These are phyloP conservation scores for Chrysaora quinquecirrha DNA, from an alignment of 30 jellyfish, hydroid and myxozoan species.

Conservation along the genomic window DNA sequence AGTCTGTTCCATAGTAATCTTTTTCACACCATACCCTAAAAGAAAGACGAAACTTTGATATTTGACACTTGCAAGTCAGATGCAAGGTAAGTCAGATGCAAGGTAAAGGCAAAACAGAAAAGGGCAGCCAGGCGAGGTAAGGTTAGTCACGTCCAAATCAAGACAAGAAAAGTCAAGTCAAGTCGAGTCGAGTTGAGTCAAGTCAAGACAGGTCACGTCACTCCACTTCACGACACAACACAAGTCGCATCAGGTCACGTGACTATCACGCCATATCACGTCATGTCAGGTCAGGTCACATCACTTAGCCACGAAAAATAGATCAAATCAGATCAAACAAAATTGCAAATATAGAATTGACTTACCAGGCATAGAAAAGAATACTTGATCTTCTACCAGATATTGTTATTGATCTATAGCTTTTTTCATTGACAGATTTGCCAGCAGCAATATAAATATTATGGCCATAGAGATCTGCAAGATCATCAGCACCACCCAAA, in stretches of 20 bases:
- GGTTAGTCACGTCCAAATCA: background rate
- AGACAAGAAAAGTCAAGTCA: background rate
- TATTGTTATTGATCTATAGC: background rate
- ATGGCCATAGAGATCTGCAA: slow-evolving; percentile 52
- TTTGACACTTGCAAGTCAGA: no score
- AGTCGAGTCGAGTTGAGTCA: background rate
- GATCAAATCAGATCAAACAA: background rate
- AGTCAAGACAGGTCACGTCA: background rate
- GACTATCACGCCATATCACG: no score
- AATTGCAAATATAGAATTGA: no score
- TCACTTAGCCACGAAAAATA: background rate
- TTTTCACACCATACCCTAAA: slow-evolving; percentile 67
- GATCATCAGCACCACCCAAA: slow-evolving; percentile 78
- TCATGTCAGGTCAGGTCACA: background rate
- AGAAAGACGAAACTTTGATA: background rate
- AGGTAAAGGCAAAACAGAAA: no score
- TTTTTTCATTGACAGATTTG: background rate
- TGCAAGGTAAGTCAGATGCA: no score
- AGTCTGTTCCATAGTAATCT: slow-evolving; percentile 71
- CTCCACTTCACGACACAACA: no score
- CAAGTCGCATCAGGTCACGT: no score
- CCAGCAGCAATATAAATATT: slow-evolving; percentile 58
- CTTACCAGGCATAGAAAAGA: background rate
- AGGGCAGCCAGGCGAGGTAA: no score
- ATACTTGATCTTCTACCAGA: slow-evolving; percentile 56